Percentiles rank a stretch among this genome's conserved stretches.
phyloP scores from a whole-genome alignment of 2,797 vertebrate species.

The Rhodeus uyekii region DNA sequence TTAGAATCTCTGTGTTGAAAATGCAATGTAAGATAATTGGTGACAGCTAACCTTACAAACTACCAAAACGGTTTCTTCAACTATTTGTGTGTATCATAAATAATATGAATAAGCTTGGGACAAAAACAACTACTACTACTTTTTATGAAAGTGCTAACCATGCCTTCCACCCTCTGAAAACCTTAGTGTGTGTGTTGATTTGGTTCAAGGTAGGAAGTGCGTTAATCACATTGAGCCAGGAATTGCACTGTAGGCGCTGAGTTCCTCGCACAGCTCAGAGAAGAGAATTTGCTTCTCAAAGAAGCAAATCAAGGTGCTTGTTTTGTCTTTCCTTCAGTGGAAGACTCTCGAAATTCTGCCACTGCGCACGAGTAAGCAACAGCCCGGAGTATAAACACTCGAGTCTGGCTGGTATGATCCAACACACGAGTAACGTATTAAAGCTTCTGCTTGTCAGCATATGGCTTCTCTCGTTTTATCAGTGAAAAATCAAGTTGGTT shows the following conservation, averaged over 20 bases:
- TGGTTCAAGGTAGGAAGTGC: conserved; percentile 51
- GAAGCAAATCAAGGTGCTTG: conserved; percentile 48
- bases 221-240: conserved; percentile 58
- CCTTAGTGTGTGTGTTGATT: conserved; percentile 56
- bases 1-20: not conserved
- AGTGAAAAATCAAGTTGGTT: conserved; percentile 59
- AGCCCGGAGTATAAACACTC: conserved; percentile 12
- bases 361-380: not conserved
- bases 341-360: conserved; percentile 11
- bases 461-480: conserved; percentile 50
- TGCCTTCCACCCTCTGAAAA: conserved; percentile 14
- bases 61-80: not conserved
- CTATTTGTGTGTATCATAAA: not conserved
- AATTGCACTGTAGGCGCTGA: conserved; percentile 45
- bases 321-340: conserved; percentile 48
- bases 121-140: not conserved
- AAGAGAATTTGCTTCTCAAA: conserved; percentile 40
- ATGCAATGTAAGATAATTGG: not conserved
- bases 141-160: conserved; percentile 3
- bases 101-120: not conserved
- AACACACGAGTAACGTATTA: not conserved
- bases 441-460: conserved; percentile 24
- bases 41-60: not conserved
- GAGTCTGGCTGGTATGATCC: conserved; percentile 11
- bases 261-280: conserved; percentile 29